Percentiles rank a stretch among this genome's conserved stretches.
phyloP scores from a whole-genome alignment of 2,797 vertebrate genomes.

The Intellagama lesueurii region DNA sequence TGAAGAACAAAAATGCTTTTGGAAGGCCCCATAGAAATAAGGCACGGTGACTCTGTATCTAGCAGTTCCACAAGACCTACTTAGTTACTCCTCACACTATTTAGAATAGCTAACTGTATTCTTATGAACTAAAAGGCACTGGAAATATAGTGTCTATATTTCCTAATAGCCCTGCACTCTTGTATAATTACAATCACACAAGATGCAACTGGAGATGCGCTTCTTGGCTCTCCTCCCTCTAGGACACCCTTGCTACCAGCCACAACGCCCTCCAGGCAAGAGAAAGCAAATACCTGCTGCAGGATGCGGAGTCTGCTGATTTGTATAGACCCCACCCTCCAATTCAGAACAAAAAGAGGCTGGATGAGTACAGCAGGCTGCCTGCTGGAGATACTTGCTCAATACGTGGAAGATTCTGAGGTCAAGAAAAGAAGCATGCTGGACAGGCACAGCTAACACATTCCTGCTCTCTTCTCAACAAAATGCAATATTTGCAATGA shows the following conservation, averaged over 20 bases:
- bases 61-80: not conserved
- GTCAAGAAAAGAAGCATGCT: not conserved
- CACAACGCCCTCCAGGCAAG: not conserved
- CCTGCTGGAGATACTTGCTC: not conserved
- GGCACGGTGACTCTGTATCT: not conserved
- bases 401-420: not conserved
- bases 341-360: not conserved
- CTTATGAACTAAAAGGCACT: not conserved
- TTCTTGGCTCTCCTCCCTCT: not conserved
- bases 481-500: no score
- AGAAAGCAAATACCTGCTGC: not conserved
- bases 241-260: not conserved
- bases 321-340: not conserved
- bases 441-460: not conserved
- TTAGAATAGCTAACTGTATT: not conserved
- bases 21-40: not conserved
- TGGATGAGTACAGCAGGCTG: not conserved
- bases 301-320: not conserved
- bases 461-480: not conserved
- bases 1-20: no score
- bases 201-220: not conserved
- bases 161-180: not conserved
- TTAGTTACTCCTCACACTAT: not conserved
- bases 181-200: not conserved
- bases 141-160: not conserved